These are phyloP conservation scores for Semaprochilodus insignis DNA, from an alignment of 2,797 vertebrate genomes.

Conservation along the genomic window DNA sequence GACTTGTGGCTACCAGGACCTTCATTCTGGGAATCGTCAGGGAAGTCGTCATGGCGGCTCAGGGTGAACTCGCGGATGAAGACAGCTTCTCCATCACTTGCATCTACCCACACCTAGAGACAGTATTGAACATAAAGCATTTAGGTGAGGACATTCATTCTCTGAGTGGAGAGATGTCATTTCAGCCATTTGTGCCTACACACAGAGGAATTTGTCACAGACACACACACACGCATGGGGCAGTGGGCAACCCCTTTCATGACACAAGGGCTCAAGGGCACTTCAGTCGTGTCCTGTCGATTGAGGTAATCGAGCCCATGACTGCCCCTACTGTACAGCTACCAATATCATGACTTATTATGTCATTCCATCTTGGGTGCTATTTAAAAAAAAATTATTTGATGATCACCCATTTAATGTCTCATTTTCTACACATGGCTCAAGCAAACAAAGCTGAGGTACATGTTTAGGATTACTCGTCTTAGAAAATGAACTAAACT, in stretches of 20 bases:
- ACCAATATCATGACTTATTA: neutral
- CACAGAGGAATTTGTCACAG: too few relatives aligned
- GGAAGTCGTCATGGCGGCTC: slow-evolving; percentile 87
- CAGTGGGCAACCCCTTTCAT: too few relatives aligned
- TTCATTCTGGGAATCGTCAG: slow-evolving; percentile 88
- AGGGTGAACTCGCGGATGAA: slow-evolving; percentile 95
- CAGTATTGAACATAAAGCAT: slow-evolving; percentile 56
- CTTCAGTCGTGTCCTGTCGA: too few relatives aligned
- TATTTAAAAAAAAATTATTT: neutral
- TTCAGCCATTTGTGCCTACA: too few relatives aligned
- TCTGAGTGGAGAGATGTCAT: too few relatives aligned
- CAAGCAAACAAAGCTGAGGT: neutral
- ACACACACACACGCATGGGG: too few relatives aligned
- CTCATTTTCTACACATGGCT: neutral
- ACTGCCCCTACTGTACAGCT: too few relatives aligned
- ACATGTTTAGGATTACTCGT: neutral
- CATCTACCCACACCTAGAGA: slow-evolving; percentile 81
- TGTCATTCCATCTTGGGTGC: neutral
- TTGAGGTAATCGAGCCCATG: too few relatives aligned
- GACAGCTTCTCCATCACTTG: slow-evolving; percentile 84
- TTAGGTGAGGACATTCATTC: neutral
- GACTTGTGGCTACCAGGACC: slow-evolving; percentile 81
- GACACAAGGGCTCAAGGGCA: too few relatives aligned
- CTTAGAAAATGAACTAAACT: neutral
- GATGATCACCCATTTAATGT: neutral